Evolutionary conservation across 2,888 invertebrate species (phyloP).

Genomic region (Melinaea menophilus): DNA sequence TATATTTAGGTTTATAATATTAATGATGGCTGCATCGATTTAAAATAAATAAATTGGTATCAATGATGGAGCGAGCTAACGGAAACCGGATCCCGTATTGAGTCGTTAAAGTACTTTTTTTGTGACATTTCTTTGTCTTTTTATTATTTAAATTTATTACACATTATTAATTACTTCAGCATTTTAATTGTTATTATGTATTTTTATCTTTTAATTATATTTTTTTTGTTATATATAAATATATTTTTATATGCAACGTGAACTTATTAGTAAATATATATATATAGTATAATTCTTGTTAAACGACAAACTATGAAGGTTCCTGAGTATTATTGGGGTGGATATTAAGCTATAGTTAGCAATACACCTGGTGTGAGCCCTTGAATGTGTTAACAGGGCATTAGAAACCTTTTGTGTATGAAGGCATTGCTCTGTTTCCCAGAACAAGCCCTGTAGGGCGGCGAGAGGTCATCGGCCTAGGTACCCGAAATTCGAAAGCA

Average conservation of each 20-base stretch:
- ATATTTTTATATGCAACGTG: not conserved
- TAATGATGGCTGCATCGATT: too few relatives aligned
- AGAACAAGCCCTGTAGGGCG: slow-evolving; percentile 38
- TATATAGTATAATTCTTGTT: not conserved
- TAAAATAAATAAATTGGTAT: too few relatives aligned
- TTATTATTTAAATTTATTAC: too few relatives aligned
- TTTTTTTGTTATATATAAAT: not conserved
- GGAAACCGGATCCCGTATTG: too few relatives aligned
- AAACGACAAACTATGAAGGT: slow-evolving; percentile 4
- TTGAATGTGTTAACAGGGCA: slow-evolving; percentile 28
- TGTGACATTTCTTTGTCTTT: too few relatives aligned
- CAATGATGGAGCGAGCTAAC: too few relatives aligned
- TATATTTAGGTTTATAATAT: too few relatives aligned
- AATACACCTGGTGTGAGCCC: slow-evolving; percentile 32
- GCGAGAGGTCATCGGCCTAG: slow-evolving; percentile 73
- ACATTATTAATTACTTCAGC: too few relatives aligned
- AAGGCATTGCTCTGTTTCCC: slow-evolving; percentile 33
- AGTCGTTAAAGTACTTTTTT: too few relatives aligned
- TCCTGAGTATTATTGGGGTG: slow-evolving; percentile 19
- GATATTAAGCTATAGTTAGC: slow-evolving; percentile 23
- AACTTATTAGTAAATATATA: not conserved
- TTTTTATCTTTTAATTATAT: too few relatives aligned
- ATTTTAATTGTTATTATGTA: too few relatives aligned
- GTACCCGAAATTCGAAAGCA: slow-evolving; percentile 75
- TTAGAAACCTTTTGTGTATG: slow-evolving; percentile 36